Base-by-base conservation (phyloP, 1,140 invertebrate genomes). In the Drosophila leontia region DNA sequence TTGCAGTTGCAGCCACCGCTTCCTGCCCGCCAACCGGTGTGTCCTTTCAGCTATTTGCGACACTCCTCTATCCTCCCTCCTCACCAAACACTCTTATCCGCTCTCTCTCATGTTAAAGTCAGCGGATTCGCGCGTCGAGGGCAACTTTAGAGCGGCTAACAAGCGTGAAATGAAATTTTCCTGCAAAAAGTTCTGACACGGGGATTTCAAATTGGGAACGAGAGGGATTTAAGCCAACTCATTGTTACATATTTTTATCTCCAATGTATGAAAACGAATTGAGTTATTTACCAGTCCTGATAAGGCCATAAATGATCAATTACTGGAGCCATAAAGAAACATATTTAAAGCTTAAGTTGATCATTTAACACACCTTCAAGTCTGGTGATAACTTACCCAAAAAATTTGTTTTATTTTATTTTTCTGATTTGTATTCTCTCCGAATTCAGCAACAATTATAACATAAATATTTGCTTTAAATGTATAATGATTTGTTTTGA, bases 371-470 rank as follows among this genome's bases (percentile, higher is more conserved):
- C 47, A 4, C 5, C 26, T 50, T 57, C 23, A 57, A n/a, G 23
- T 12, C 19, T 12, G 7, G 7, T 35, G n/a, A 8, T 26, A 26
- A n/a, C 2, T 11, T 3, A 17, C 5, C 8, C 29, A 3, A 26
- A 9, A 2, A 6, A 41, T 3, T 3, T 35, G 9, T 39, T 69
- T 15, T 44, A 70, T 48, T 71, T 64, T 44, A 44, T 72, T 64
- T 69, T 78, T 60, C 56, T 57, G 50, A 72, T 71, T 72, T 71
- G 29, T 59, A 50, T 72, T 78, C 82, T 79, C 61, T 71, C 65
- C 81, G 44, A 80, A 76, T 60, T 70, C 58, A 84, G 82, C 65
- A 80, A 81, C 79, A 81, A 80, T 68, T 51, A 71, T 71, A 59
- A 72, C 53, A 58, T 59, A 71, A 23, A 35, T 70, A 56, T 48